phyloP scores from a whole-genome alignment of 2,113 vertebrate species.

The Odontesthes bonariensis region DNA sequence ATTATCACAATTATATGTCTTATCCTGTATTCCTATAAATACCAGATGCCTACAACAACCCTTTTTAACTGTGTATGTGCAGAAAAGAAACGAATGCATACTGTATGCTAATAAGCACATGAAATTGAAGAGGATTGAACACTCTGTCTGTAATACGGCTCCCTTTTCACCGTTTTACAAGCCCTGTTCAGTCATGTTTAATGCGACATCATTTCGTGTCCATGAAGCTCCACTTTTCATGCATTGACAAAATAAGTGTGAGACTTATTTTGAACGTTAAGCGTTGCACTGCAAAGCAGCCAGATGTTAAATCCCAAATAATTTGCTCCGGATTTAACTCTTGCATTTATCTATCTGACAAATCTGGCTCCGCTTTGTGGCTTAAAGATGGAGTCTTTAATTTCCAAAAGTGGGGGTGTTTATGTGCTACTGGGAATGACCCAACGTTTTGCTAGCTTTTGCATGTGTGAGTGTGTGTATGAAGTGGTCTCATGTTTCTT shows the following conservation, averaged over 20 bases:
- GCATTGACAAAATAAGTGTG: conserved; percentile 57
- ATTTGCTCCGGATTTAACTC: conserved; percentile 71
- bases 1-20: not conserved
- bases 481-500: conserved; percentile 65
- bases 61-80: not conserved
- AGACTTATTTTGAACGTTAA: conserved; percentile 53
- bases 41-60: not conserved
- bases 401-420: conserved; percentile 64
- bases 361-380: conserved; percentile 70
- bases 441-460: conserved; percentile 51
- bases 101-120: not conserved
- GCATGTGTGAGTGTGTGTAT: conserved; percentile 48
- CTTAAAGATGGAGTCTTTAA: conserved; percentile 60
- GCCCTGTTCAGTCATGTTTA: conserved; percentile 38
- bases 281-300: conserved; percentile 45
- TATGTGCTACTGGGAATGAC: conserved; percentile 61
- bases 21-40: not conserved
- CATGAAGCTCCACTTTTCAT: conserved; percentile 56
- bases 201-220: conserved; percentile 32
- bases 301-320: conserved; percentile 80
- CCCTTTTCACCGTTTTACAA: conserved; percentile 16
- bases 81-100: not conserved
- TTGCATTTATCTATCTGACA: conserved; percentile 66
- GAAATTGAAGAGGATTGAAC: not conserved
- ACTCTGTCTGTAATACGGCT: conserved; percentile 13